Conservation (phyloP, 2,113 vertebrate genomes). For the Ctenomys sociabilis region DNA sequence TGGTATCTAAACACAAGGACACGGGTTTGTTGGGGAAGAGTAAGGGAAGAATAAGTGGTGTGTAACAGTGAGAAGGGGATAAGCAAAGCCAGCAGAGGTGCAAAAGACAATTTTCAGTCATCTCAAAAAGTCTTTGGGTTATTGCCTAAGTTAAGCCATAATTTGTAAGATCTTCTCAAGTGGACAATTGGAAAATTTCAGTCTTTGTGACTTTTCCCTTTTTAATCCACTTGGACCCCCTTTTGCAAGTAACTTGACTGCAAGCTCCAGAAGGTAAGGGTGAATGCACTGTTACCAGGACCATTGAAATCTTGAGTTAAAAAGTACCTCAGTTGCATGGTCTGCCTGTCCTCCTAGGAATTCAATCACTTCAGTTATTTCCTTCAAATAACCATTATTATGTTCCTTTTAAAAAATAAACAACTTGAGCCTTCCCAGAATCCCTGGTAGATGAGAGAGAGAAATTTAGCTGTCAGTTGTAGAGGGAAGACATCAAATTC, state of each 20-base stretch:
- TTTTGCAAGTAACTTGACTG: neutral
- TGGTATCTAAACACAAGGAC: neutral
- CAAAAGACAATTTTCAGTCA: constrained; percentile 7
- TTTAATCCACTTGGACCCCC: too few relatives aligned
- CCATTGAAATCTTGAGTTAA: constrained; percentile 31
- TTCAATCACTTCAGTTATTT: constrained; percentile 68
- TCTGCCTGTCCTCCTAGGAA: constrained; percentile 34
- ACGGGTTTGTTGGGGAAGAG: neutral
- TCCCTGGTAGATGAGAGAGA: constrained; percentile 51
- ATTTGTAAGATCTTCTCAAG: constrained; percentile 8
- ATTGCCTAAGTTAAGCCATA: constrained; percentile 17
- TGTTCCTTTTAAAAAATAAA: constrained; percentile 73
- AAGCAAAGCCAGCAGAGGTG: neutral
- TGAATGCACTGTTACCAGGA: neutral
- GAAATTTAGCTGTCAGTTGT: constrained; percentile 41
- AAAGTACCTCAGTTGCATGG: neutral
- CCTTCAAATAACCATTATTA: constrained; percentile 72
- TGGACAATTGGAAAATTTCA: neutral
- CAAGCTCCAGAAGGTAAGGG: neutral
- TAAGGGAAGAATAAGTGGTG: neutral
- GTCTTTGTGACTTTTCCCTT: neutral
- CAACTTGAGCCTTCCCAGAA: constrained; percentile 54
- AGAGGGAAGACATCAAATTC: constrained; percentile 66
- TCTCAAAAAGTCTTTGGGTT: neutral
- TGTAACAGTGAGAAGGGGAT: neutral